Base-by-base conservation (phyloP, 2,888 invertebrate species). In the Tetragnatha montana region DNA sequence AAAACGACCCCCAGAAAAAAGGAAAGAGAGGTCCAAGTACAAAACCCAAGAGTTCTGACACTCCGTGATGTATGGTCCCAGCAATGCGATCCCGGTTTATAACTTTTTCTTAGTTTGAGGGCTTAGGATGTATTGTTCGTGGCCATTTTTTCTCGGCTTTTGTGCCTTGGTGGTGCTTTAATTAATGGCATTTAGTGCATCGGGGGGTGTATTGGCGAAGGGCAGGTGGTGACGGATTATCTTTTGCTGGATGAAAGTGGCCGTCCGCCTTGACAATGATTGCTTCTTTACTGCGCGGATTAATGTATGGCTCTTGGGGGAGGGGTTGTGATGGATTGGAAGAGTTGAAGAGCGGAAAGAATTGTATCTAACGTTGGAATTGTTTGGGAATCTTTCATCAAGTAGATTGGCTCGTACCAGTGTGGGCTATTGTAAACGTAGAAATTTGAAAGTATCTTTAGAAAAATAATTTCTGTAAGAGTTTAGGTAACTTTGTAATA, bases 21-120 rank as follows among this genome's bases (percentile, higher is more conserved):
- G 12, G 10, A 17, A 60, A 35, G 4, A 12, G 82, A 51, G 21
- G n/a, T 49, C 35, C 17, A 75, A 76, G 83, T 75, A 76, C 83
- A 84, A 76, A 76, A 19, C 73, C 76, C 60, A n/a, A 50, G 6
- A 76, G 47, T 76, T 84, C 75, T 84, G 83, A 84, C 83, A 84
- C 22, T 47, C 21, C 19, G 83, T 84, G 83, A 84, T 84, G 75
- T 76, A 84, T 84, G 83, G 75, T 49, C 49, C 12, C 47, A 14
- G 75, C 60, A 84, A 84, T 84, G 47, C 75, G 76, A 84, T 84
- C 75, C 69, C 17, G 76, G 69, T 76, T 84, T 76, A 84, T 76
- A 84, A 84, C 49, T 76, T 84, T 84, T 84, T 76, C 69, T 75
- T 74, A 47, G 68, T 35, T 73, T 68, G 51, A 68, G 51, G 35